These are phyloP conservation scores for Mamestra brassicae DNA, from an alignment of 2,888 invertebrate genomes.

Conservation along the genomic window DNA sequence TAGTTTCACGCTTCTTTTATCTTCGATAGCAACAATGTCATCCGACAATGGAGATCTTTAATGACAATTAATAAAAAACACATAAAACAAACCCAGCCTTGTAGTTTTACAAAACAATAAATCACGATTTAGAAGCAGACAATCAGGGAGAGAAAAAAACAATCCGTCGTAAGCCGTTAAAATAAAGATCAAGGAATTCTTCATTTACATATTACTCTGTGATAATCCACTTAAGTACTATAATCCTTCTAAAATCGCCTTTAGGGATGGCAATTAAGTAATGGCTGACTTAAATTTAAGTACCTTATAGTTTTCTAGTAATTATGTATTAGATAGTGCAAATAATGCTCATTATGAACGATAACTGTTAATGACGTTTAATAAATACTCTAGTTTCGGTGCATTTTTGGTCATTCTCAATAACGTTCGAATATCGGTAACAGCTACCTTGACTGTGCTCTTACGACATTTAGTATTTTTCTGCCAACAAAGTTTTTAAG, in stretches of 20 bases:
- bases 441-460: background rate
- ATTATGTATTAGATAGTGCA: background rate
- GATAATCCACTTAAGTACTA: conserved; percentile 23
- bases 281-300: background rate
- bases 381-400: conserved; percentile 21
- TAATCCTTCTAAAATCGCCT: conserved; percentile 10
- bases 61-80: background rate
- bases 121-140: conserved; percentile 13
- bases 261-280: conserved; percentile 24
- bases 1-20: background rate
- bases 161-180: background rate
- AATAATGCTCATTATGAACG: conserved; percentile 17
- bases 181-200: conserved; percentile 14
- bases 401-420: conserved; percentile 13
- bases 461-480: too few relatives aligned
- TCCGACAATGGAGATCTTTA: background rate
- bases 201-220: conserved; percentile 32
- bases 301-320: background rate
- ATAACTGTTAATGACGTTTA: conserved; percentile 23
- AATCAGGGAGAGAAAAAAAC: background rate
- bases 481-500: too few relatives aligned
- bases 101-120: background rate
- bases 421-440: background rate
- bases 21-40: background rate
- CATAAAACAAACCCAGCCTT: background rate